These are phyloP conservation scores for Synanthedon myopaeformis DNA, from an alignment of 2,888 invertebrate species.

Conservation along the genomic window DNA sequence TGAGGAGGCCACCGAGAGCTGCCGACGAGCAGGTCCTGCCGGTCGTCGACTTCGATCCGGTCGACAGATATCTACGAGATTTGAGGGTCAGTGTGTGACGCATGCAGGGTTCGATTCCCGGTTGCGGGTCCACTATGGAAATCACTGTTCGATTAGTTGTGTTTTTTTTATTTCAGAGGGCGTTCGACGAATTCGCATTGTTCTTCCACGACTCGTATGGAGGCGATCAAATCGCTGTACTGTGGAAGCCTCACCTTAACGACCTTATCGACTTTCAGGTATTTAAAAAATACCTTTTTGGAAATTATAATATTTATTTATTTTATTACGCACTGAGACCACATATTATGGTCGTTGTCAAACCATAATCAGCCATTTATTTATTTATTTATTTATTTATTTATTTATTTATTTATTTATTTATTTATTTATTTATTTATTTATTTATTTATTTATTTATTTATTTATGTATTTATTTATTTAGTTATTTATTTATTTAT, in stretches of 20 bases:
- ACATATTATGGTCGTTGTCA: no score
- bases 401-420: no score
- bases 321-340: no score
- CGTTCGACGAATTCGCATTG: constrained; percentile 81
- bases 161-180: constrained; percentile 73
- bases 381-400: no score
- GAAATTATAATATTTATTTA: neutral
- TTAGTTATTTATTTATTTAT: no score
- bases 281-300: constrained; percentile 4
- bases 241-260: constrained; percentile 81
- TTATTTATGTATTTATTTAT: no score
- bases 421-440: no score
- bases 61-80: constrained; percentile 77
- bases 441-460: no score
- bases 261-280: constrained; percentile 80
- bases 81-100: constrained; percentile 82
- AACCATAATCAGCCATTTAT: no score
- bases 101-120: no score
- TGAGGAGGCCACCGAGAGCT: constrained; percentile 8
- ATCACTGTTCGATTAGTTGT: no score
- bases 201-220: constrained; percentile 93
- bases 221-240: constrained; percentile 84
- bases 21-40: constrained; percentile 67
- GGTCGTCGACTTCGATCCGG: constrained; percentile 81
- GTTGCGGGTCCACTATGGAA: no score